Evolutionary conservation across 2,888 invertebrate species (phyloP), one percentile per base, ranked within the genome.

Genomic region (Yponomeuta malinellus): DNA sequence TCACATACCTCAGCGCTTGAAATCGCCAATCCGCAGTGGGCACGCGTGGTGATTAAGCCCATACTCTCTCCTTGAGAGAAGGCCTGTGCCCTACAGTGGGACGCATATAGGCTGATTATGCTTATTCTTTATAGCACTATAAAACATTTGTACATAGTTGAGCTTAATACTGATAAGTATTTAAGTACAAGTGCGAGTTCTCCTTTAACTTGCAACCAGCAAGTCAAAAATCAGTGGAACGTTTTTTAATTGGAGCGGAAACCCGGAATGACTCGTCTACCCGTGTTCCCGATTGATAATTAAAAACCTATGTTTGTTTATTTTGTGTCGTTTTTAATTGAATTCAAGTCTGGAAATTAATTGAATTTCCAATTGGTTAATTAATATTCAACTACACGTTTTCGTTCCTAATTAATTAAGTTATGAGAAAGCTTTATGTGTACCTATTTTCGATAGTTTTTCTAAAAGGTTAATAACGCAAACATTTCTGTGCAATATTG

Each of bases 281-380:
- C 65, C 65, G 29, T 31, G 65, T 65, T 65, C n/a, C 65, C 33
- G 65, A 31, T 65, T 65, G 52, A 59, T 59, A 59, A 59, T 65
- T 29, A 65, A 65, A 10, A 65, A 29, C 33, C 29, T 65, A 10
- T 23, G 64, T 64, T 31, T 65, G 65, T 29, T 65, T 65, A 4
- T 29, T 65, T 65, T 65, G 12, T 59, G 15, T 59, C 52, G 15
- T 59, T 59, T 59, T 59, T 52, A 52, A 52, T 52, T 52, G 10
- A 59, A 59, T 15, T 15, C 15, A 59, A 59, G 52, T 59, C 52
- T 59, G 52, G 15, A 59, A 59, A 59, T 59, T 15, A 59, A 59
- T 59, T 59, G 52, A 59, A 15, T 59, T 59, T 59, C 15, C 52
- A 12, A 59, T 15, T 59, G 1, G 52, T 5, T 59, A 59, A 59